Percentiles rank a stretch among this genome's conserved stretches.
phyloP scores from a whole-genome alignment of 2,797 vertebrate genomes.

The Smutsia gigantea region DNA sequence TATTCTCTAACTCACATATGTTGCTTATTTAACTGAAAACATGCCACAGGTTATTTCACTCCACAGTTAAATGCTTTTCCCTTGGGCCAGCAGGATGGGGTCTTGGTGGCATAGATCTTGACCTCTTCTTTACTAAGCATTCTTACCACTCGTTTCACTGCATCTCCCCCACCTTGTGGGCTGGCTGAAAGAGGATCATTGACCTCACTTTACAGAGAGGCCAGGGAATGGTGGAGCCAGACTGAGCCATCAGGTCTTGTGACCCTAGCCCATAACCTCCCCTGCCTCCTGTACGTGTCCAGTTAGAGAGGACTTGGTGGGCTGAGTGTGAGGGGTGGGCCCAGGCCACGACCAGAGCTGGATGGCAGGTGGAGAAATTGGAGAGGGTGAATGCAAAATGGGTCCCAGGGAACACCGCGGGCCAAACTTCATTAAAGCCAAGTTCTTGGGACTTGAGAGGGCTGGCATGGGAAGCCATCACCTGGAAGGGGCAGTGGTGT shows the following conservation, averaged over 20 bases:
- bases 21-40: not conserved
- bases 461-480: too few species aligned
- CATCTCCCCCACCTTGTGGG: not conserved
- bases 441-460: not conserved
- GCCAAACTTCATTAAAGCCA: not conserved
- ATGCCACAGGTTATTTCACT: not conserved
- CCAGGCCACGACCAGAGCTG: not conserved
- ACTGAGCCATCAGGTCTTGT: not conserved
- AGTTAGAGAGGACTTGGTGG: not conserved
- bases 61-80: not conserved
- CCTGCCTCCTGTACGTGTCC: not conserved
- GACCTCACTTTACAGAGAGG: not conserved
- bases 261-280: not conserved
- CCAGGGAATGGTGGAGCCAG: not conserved
- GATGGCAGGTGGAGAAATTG: not conserved
- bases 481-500: not conserved
- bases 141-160: not conserved
- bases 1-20: not conserved
- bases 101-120: not conserved
- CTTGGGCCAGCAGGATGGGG: not conserved
- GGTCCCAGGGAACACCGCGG: not conserved
- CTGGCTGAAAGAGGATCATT: not conserved
- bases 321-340: not conserved
- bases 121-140: not conserved
- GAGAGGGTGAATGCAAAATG: too few species aligned